Evolutionary conservation across 2,113 vertebrate genomes (phyloP).

Genomic region (Manacus vitellinus): DNA sequence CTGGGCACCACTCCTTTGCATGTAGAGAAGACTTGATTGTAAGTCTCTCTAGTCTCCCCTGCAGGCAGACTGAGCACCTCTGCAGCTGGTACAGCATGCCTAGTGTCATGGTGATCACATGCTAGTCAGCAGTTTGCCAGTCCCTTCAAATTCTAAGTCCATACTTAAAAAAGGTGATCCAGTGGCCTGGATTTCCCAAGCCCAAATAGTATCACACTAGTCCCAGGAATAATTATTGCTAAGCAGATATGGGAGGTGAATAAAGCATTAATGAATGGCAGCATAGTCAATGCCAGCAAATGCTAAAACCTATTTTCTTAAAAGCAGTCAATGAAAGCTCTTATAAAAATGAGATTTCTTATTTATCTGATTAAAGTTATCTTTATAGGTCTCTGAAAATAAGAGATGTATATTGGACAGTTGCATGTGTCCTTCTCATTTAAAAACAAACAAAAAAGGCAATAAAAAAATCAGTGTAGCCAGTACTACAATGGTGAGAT

Average conservation of each 20-base stretch:
- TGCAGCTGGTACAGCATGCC: background rate
- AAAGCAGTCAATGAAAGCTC: conserved; percentile 57
- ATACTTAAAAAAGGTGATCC: background rate
- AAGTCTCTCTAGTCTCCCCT: background rate
- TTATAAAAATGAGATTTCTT: conserved; percentile 45
- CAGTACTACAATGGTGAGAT: background rate
- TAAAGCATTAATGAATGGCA: conserved; percentile 1
- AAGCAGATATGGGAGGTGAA: background rate
- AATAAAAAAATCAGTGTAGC: background rate
- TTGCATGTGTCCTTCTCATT: background rate
- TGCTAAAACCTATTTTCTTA: conserved; percentile 37
- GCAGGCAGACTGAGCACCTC: background rate
- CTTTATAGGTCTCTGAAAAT: background rate
- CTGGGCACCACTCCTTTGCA: background rate
- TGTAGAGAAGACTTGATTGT: background rate
- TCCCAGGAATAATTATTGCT: background rate
- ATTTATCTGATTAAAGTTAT: conserved; percentile 40
- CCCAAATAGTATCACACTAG: background rate
- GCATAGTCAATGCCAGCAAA: background rate
- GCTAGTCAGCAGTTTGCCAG: background rate
- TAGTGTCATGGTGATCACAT: background rate
- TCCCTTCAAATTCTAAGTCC: background rate
- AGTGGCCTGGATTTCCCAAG: background rate
- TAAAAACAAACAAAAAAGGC: background rate
- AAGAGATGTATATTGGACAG: background rate